Conservation (phyloP, 2,888 invertebrate species). For the Eupithecia tripunctaria region DNA sequence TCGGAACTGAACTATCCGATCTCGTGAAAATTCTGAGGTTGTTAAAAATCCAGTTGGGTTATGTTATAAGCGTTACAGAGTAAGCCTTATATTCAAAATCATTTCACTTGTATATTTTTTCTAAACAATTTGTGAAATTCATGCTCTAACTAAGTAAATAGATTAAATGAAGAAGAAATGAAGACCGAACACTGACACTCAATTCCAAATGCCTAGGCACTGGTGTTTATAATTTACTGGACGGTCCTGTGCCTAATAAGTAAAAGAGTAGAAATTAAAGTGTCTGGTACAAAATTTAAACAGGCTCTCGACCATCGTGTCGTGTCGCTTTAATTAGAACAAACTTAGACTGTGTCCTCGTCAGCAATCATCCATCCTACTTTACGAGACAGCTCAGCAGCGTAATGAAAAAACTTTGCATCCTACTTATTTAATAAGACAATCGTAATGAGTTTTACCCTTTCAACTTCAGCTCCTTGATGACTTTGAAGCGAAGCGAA, state of each 20-base stretch:
- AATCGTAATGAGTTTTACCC: constrained; percentile 13
- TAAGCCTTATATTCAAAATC: neutral
- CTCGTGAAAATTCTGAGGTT: neutral
- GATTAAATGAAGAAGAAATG: neutral
- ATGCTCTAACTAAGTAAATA: too few species aligned
- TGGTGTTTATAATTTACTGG: constrained; percentile 5
- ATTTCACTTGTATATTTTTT: neutral
- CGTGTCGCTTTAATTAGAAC: constrained; percentile 55
- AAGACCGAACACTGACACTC: neutral
- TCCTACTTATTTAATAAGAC: constrained; percentile 12
- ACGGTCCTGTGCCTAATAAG: neutral
- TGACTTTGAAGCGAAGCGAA: constrained; percentile 2
- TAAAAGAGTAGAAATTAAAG: neutral
- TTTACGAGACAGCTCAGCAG: constrained; percentile 48
- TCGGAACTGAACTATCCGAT: neutral
- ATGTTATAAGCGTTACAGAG: neutral
- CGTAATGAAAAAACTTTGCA: constrained; percentile 52
- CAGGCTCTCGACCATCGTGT: constrained; percentile 26
- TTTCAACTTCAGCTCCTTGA: constrained; percentile 6
- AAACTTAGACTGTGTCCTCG: constrained; percentile 40
- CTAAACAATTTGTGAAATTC: neutral
- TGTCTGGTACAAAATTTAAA: constrained; percentile 33
- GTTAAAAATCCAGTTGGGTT: neutral
- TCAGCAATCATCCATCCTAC: constrained; percentile 47
- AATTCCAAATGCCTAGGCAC: neutral